Conservation (phyloP, 2,888 invertebrate genomes). For the Resseliella maxima region DNA sequence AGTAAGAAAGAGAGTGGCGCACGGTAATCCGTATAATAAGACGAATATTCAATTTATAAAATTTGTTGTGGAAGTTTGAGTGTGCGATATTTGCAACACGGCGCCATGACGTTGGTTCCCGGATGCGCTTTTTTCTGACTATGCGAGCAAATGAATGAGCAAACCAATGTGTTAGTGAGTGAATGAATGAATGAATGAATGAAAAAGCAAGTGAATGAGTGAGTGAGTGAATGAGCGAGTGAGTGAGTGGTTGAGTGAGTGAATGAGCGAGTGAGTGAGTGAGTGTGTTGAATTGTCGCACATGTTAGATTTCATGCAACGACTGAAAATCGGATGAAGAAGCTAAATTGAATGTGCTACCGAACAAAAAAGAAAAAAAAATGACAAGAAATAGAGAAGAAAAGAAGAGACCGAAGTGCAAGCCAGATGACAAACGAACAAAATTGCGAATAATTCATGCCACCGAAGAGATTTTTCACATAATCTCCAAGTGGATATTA, state of each 20-base stretch:
- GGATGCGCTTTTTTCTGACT: not conserved
- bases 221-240: too few species aligned
- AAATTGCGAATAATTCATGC: conserved; percentile 47
- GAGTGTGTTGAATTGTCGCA: not conserved
- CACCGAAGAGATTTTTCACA: conserved; percentile 41
- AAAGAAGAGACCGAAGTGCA: not conserved
- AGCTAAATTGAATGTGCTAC: not conserved
- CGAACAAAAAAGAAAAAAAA: not conserved
- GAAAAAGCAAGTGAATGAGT: too few species aligned
- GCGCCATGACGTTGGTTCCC: not conserved
- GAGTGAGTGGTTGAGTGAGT: too few species aligned
- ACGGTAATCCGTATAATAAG: conserved; percentile 46
- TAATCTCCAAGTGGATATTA: conserved; percentile 45
- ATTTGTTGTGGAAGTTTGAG: not conserved
- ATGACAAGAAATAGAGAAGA: not conserved
- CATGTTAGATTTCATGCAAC: conserved; percentile 9
- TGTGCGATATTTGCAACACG: not conserved
- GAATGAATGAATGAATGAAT: too few species aligned
- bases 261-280: too few species aligned
- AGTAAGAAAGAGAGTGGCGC: not conserved
- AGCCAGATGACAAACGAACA: conserved; percentile 44
- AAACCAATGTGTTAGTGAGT: too few species aligned
- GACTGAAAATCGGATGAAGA: conserved; percentile 5
- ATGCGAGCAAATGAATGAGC: too few species aligned
- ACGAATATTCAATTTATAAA: conserved; percentile 46